Evolutionary conservation across 2,113 vertebrate genomes (phyloP), one percentile per base, ranked within the genome.

Genomic region (Tachuris rubrigastra): DNA sequence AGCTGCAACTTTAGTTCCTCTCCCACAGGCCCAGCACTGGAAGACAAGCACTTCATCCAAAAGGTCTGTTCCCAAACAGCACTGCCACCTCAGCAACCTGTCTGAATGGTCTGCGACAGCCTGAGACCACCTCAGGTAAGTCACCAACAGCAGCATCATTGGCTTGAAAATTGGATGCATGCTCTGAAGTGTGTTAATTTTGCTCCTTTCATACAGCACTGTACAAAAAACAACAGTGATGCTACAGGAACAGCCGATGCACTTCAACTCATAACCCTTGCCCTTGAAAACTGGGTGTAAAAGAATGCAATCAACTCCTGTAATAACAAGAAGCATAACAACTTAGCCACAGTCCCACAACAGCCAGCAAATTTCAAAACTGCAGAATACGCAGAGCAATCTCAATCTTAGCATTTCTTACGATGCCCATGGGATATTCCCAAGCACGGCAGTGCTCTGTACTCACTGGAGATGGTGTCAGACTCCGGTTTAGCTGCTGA

Each of bases 381-480:
- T 42, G 56, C 86, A 85, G 35, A 42, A 55, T 1, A 20, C 2
- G 0, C 30, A 67, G 17, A 83, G 39, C 35, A 44, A 5, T n/a
- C n/a, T 31, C 44, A 21, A 47, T 0, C 4, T 67, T 62, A 41
- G 50, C 78, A 37, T 24, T 53, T 30, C 52, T 46, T 10, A 24
- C 0, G 0, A 35, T 12, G 47, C 78, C 60, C 15, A 8, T 0
- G 3, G 49, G 59, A 35, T 6, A 50, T 14, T 78, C 30, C n/a
- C 44, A 47, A 21, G 23, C 77, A 55, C 1, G 0, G 11, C 27
- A 87, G 53, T 0, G 1, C 44, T 75, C 60, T 68, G 3, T 27
- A 98, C 99, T 99, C 97, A 99, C 99, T 98, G 12, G 99, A 99
- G 76, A 99, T 85, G 2, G 98, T 95, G 27, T 99, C 99, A 0